phyloP scores from a whole-genome alignment of 64 coral and sea anemone genomes.

The Exaiptasia diaphana region DNA sequence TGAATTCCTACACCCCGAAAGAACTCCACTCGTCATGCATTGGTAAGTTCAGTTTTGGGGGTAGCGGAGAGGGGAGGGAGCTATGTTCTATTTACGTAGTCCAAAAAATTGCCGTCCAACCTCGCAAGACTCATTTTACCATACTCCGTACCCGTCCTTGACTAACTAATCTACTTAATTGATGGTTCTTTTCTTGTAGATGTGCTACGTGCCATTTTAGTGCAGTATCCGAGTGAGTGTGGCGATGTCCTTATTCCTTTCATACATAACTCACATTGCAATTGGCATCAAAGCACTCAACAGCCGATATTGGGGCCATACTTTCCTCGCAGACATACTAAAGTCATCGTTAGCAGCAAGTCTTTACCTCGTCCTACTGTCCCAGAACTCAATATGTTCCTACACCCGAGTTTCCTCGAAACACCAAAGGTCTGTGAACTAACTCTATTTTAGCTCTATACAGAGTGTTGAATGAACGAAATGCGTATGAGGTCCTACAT shows the following conservation, averaged over 20 bases:
- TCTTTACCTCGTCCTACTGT: constrained; percentile 67
- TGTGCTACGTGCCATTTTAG: constrained; percentile 81
- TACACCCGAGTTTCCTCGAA: constrained; percentile 78
- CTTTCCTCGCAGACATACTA: constrained; percentile 89
- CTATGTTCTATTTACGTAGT: no score
- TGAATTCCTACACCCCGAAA: constrained; percentile 98
- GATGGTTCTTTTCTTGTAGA: constrained; percentile 31
- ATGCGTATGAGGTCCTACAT: not conserved
- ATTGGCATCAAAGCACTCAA: constrained; percentile 70
- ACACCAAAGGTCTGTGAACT: constrained; percentile 82
- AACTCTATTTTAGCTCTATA: not conserved
- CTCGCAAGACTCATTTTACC: no score
- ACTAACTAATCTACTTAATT: no score
- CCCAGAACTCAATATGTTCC: constrained; percentile 94
- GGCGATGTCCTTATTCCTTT: constrained; percentile 75
- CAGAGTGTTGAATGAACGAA: not conserved
- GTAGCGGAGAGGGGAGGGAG: no score
- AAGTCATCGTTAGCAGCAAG: constrained; percentile 82
- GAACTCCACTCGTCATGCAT: constrained; percentile 74
- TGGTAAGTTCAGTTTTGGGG: constrained; percentile 45
- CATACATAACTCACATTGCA: constrained; percentile 74
- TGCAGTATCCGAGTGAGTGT: constrained; percentile 79
- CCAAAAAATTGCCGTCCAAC: no score
- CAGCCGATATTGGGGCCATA: constrained; percentile 87
- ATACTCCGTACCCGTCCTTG: no score